phyloP scores from a whole-genome alignment of 2,888 invertebrate genomes.

The Nycteola revayana region DNA sequence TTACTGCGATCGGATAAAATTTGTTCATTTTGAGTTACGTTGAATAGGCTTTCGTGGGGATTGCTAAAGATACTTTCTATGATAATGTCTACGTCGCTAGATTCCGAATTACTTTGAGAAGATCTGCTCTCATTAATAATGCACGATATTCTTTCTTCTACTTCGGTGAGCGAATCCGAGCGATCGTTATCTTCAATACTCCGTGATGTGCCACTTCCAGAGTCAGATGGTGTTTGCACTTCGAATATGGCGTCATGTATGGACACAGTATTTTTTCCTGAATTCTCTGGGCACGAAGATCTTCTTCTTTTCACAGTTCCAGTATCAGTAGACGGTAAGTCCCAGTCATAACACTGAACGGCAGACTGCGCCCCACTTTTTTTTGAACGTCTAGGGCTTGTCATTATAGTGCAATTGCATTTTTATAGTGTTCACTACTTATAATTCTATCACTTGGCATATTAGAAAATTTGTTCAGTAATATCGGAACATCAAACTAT shows the following conservation, averaged over 20 bases:
- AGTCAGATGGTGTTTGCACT: slow-evolving; percentile 68
- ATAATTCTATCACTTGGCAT: slow-evolving; percentile 20
- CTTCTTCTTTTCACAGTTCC: slow-evolving; percentile 87
- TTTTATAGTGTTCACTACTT: slow-evolving; percentile 41
- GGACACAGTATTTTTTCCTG: slow-evolving; percentile 38
- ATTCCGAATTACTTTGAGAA: slow-evolving; percentile 74
- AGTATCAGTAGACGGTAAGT: slow-evolving; percentile 86
- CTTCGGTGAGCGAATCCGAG: slow-evolving; percentile 64
- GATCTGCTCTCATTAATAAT: slow-evolving; percentile 75
- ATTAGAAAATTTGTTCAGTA: slow-evolving; percentile 17
- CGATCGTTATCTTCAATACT: slow-evolving; percentile 62
- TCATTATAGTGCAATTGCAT: slow-evolving; percentile 70
- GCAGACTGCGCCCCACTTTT: slow-evolving; percentile 64
- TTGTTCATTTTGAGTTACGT: slow-evolving; percentile 47
- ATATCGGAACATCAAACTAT: slow-evolving; percentile 51
- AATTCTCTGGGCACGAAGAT: slow-evolving; percentile 75
- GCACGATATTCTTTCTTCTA: slow-evolving; percentile 74
- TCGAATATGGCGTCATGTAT: slow-evolving; percentile 61
- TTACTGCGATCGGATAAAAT: slow-evolving; percentile 55
- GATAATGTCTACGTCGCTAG: slow-evolving; percentile 67
- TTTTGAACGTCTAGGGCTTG: slow-evolving; percentile 76
- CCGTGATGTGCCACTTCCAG: slow-evolving; percentile 65
- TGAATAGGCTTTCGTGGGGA: slow-evolving; percentile 47
- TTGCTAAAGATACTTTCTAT: slow-evolving; percentile 64
- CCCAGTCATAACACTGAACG: slow-evolving; percentile 84